Evolutionary conservation across 2,888 invertebrate genomes (phyloP).

Genomic region (Taphrorychus bicolor): DNA sequence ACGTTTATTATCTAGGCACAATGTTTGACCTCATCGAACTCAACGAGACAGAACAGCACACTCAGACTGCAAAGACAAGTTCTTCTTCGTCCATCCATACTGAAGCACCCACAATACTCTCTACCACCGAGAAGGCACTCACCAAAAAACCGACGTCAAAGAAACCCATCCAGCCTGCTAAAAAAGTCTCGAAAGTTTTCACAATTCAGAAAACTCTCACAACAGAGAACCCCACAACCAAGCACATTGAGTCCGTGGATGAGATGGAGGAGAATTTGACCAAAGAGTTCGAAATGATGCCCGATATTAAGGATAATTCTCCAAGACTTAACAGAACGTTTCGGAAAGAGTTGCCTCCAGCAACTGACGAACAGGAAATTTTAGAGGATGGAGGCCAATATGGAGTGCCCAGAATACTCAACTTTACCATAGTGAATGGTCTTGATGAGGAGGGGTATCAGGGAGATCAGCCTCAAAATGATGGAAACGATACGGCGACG

Average conservation of each 20-base stretch:
- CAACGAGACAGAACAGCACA: slow-evolving; percentile 54
- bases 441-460: slow-evolving; percentile 15
- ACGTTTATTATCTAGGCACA: slow-evolving; percentile 49
- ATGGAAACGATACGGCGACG: slow-evolving; percentile 15
- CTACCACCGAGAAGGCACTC: background rate
- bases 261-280: slow-evolving; percentile 46
- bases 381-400: slow-evolving; percentile 24
- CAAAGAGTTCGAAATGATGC: slow-evolving; percentile 56
- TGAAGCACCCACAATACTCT: background rate
- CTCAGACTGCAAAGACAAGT: background rate
- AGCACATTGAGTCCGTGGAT: slow-evolving; percentile 18
- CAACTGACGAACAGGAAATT: slow-evolving; percentile 25
- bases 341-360: slow-evolving; percentile 55
- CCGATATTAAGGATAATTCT: slow-evolving; percentile 50
- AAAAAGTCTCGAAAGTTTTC: slow-evolving; percentile 11
- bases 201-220: background rate
- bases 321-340: slow-evolving; percentile 56
- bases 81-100: too few relatives aligned
- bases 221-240: background rate
- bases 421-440: slow-evolving; percentile 39
- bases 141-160: slow-evolving; percentile 35
- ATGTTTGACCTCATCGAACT: slow-evolving; percentile 59
- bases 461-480: slow-evolving; percentile 13
- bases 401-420: slow-evolving; percentile 32
- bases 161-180: slow-evolving; percentile 25